phyloP scores from a whole-genome alignment of 2,113 vertebrate species.

The Brachirus orientalis region DNA sequence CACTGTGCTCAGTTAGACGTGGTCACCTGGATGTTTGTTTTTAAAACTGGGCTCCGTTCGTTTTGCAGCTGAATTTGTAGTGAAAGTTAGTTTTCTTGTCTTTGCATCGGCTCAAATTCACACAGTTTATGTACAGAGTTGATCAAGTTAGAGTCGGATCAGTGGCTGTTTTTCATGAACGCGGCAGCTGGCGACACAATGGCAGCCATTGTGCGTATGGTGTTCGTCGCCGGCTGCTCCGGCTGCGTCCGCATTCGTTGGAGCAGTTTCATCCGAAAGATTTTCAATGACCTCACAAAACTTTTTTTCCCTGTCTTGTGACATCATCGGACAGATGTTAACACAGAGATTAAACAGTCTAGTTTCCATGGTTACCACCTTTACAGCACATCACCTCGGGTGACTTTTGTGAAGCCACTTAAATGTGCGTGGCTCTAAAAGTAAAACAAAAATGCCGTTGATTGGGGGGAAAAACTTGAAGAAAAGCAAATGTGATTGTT shows the following conservation, averaged over 20 bases:
- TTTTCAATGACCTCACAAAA: not conserved
- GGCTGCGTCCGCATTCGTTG: slow-evolving; percentile 1
- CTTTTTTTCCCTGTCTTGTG: not conserved
- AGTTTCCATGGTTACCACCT: slow-evolving; percentile 1
- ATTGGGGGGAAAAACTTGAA: slow-evolving; percentile 69
- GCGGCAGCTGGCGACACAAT: slow-evolving; percentile 58
- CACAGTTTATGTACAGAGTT: slow-evolving; percentile 10
- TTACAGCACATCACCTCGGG: slow-evolving; percentile 35
- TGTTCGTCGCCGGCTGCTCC: slow-evolving; percentile 39
- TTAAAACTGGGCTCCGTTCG: too few relatives aligned
- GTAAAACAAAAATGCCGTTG: slow-evolving; percentile 30
- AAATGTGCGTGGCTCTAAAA: slow-evolving; percentile 15
- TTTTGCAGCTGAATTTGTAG: not conserved
- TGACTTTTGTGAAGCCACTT: slow-evolving; percentile 64
- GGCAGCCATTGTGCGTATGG: slow-evolving; percentile 32
- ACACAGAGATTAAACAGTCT: slow-evolving; percentile 15
- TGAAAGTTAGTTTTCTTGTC: not conserved
- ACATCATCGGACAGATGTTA: slow-evolving; percentile 23
- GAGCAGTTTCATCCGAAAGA: not conserved
- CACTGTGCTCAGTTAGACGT: slow-evolving; percentile 3
- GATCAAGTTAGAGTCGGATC: slow-evolving; percentile 40
- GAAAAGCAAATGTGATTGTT: slow-evolving; percentile 69
- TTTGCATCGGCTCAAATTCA: not conserved
- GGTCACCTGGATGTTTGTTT: not conserved
- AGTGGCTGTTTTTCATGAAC: slow-evolving; percentile 28